Evolutionary conservation across 2,113 vertebrate genomes (phyloP).

Genomic region (Seriola dumerili): DNA sequence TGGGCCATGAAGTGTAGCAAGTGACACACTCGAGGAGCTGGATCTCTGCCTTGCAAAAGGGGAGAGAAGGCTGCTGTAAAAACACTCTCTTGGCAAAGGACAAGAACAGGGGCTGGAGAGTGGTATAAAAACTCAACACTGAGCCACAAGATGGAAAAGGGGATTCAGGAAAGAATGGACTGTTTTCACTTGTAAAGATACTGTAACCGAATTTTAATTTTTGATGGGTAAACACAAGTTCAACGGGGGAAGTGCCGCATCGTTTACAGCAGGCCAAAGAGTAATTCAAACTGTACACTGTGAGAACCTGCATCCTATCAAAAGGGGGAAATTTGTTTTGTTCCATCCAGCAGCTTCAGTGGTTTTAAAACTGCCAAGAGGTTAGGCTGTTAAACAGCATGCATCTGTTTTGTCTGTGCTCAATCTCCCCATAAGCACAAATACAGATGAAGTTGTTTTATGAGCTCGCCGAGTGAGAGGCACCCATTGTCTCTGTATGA

Average conservation of each 20-base stretch:
- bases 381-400: slow-evolving; percentile 74
- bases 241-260: background rate
- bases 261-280: slow-evolving; percentile 13
- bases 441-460: slow-evolving; percentile 77
- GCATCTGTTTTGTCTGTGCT: slow-evolving; percentile 72
- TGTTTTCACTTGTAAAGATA: background rate
- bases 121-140: slow-evolving; percentile 27
- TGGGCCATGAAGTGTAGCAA: slow-evolving; percentile 72
- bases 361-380: slow-evolving; percentile 52
- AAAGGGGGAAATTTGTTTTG: slow-evolving; percentile 51
- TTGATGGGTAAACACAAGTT: slow-evolving; percentile 9
- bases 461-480: slow-evolving; percentile 70
- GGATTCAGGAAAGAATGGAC: slow-evolving; percentile 1
- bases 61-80: slow-evolving; percentile 69
- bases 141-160: slow-evolving; percentile 22
- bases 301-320: slow-evolving; percentile 28
- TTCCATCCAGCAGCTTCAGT: slow-evolving; percentile 38
- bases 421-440: slow-evolving; percentile 76
- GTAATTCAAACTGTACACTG: background rate
- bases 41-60: slow-evolving; percentile 66
- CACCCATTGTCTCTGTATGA: slow-evolving; percentile 79
- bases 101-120: slow-evolving; percentile 57
- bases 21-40: slow-evolving; percentile 70
- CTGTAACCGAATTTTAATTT: background rate
- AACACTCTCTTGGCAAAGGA: slow-evolving; percentile 63